Conservation (phyloP, 2,888 invertebrate species). For the Eilema sororculum region DNA sequence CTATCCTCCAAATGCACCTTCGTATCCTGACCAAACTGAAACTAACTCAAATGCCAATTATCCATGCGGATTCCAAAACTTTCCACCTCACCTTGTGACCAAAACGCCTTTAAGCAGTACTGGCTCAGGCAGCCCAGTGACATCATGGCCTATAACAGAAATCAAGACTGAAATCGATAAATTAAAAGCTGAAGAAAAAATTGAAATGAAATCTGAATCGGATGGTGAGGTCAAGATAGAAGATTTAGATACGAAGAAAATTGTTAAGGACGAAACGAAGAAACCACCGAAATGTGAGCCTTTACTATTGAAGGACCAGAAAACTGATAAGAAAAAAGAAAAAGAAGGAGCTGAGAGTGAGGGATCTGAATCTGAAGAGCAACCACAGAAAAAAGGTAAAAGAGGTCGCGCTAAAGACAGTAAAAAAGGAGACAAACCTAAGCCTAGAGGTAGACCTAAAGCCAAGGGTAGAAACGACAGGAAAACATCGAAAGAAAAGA, state of each 20-base stretch:
- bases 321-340: conserved; percentile 58
- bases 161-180: conserved; percentile 80
- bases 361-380: conserved; percentile 72
- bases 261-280: conserved; percentile 78
- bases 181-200: conserved; percentile 79
- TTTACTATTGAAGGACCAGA: conserved; percentile 50
- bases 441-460: conserved; percentile 73
- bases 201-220: conserved; percentile 83
- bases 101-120: conserved; percentile 78
- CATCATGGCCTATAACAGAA: conserved; percentile 80
- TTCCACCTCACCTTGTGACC: conserved; percentile 72
- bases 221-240: conserved; percentile 85
- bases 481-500: conserved; percentile 83
- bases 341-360: conserved; percentile 65
- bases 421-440: conserved; percentile 72
- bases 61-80: conserved; percentile 68
- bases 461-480: conserved; percentile 81
- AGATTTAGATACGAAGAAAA: conserved; percentile 82
- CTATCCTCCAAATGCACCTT: conserved; percentile 65
- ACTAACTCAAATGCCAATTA: conserved; percentile 63
- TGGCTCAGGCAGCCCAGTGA: conserved; percentile 74
- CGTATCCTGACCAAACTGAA: conserved; percentile 65
- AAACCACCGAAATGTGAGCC: conserved; percentile 51
- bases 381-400: conserved; percentile 68
- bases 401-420: conserved; percentile 69